Percentiles rank a stretch among this genome's conserved stretches.
phyloP scores from a whole-genome alignment of 2,888 invertebrate species.

The Tetheella fluctuosa region DNA sequence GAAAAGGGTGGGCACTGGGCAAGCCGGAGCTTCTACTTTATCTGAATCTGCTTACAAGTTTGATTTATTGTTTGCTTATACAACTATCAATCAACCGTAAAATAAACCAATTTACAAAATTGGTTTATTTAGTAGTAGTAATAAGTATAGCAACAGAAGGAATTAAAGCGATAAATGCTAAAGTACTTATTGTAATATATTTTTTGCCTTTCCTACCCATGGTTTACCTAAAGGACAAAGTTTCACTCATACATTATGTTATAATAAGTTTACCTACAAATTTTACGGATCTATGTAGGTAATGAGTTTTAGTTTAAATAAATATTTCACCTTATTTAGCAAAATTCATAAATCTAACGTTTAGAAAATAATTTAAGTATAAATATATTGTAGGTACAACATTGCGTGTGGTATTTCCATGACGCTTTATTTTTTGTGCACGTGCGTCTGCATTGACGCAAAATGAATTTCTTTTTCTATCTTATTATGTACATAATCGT shows the following conservation, averaged over 20 bases:
- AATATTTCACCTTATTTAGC: no score
- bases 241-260: no score
- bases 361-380: not conserved
- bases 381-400: constrained; percentile 24
- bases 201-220: no score
- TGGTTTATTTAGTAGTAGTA: not conserved
- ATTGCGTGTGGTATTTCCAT: constrained; percentile 36
- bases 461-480: constrained; percentile 32
- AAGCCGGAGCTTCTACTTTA: constrained; percentile 41
- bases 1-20: constrained; percentile 32
- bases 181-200: no score
- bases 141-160: not conserved
- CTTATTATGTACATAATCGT: constrained; percentile 25
- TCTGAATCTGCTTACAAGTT: constrained; percentile 37
- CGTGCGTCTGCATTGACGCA: constrained; percentile 43
- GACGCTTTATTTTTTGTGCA: constrained; percentile 26
- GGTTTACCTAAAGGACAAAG: no score
- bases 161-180: not conserved
- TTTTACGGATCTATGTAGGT: no score
- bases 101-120: not conserved
- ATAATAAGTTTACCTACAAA: no score
- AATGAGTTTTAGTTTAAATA: no score
- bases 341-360: constrained; percentile 13
- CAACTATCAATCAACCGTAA: not conserved
- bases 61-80: constrained; percentile 32